Base-by-base conservation (phyloP, 2,113 vertebrate genomes). In the Engystomops pustulosus region DNA sequence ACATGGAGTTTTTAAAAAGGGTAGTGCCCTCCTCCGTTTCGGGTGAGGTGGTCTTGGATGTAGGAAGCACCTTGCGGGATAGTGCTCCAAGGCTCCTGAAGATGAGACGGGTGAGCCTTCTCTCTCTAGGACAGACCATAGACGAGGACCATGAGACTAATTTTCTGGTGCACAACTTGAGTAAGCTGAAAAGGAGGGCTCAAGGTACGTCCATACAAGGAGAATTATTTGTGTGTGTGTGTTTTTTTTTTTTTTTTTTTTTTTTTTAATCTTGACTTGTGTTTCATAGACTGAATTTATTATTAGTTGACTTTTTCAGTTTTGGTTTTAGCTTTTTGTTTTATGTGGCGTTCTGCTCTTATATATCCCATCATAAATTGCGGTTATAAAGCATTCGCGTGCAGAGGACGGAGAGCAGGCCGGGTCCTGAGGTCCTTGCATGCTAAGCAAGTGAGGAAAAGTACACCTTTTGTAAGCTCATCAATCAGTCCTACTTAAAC, bases 1-100 rank as follows among this genome's bases (percentile, higher is more conserved):
- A 88, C 76, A 98, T 98, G 97, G 96, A 98, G 38, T 99, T 98
- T 90, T 90, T 99, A 55, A 99, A 93, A 91, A 96, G 94, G 92
- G 94, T 97, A 0, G 94, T 97, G 83, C 96, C 96, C 34, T 79
- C 90, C 1, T 89, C 87, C 14, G 88, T 92, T 87, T 95, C 91
- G 15, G 95, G 95, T 85, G 96, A 97, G 44, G 88, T 88, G 6
- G 85, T 89, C 86, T 23, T 85, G 87, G 95, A 96, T 38, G 86
- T 83, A 49, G 89, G 79, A 69, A 88, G 45, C 32, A 14, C 86
- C 7, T 65, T 89, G 58, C 91, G 85, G 49, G 96, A 95, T 20
- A 88, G 89, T 0, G 94, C 93, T 11, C 95, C 96, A 18, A 93
- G 92, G 81, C 94, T 98, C 0, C 90, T 98, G 79, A 95, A 94